These are phyloP conservation scores for Myrmecophaga tridactyla DNA, from an alignment of 2,113 vertebrate species.

Conservation along the genomic window DNA sequence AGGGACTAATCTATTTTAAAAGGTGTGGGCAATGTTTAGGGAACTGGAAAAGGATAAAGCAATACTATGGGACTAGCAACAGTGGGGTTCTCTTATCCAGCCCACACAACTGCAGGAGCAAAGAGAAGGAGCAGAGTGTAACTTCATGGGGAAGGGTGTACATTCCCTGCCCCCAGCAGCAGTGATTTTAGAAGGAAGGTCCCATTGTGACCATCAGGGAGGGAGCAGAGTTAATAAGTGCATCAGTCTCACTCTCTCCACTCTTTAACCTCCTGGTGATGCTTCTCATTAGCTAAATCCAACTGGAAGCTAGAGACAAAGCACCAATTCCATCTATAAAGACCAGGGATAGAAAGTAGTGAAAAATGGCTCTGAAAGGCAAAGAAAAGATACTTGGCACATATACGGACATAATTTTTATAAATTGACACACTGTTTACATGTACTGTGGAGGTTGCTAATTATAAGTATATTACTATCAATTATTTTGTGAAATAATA, in stretches of 20 bases:
- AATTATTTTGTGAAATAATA: background rate
- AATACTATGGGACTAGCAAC: background rate
- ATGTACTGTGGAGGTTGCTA: background rate
- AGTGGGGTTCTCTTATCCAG: background rate
- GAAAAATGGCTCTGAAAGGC: background rate
- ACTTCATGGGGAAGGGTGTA: background rate
- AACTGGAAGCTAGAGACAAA: background rate
- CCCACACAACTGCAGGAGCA: background rate
- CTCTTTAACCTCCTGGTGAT: background rate
- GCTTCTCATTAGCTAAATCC: background rate
- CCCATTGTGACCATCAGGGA: background rate
- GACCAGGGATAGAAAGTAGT: background rate
- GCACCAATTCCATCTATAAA: background rate
- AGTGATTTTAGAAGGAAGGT: background rate
- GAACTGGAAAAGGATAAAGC: background rate
- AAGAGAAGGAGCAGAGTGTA: background rate
- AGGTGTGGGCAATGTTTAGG: background rate
- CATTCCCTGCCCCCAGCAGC: background rate
- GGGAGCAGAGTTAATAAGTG: background rate
- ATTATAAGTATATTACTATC: background rate
- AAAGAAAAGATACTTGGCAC: background rate
- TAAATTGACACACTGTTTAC: background rate
- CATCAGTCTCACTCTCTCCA: background rate
- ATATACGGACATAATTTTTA: background rate
- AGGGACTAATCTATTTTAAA: background rate